phyloP scores from a whole-genome alignment of 2,888 invertebrate species.

The Metacarcinus magister region DNA sequence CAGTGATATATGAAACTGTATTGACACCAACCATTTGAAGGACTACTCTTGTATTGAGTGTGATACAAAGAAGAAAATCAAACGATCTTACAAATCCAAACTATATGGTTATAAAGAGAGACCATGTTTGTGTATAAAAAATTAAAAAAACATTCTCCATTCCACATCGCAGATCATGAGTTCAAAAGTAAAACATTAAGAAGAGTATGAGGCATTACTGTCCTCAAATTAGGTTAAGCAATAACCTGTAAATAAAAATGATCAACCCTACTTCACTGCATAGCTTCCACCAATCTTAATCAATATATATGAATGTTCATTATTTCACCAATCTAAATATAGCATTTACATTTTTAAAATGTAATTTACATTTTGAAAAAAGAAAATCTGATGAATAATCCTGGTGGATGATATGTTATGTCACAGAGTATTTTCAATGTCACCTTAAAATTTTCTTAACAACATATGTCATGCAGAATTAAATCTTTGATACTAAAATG shows the following conservation, averaged over 20 bases:
- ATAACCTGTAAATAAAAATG: constrained; percentile 40
- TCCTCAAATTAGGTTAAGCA: not conserved
- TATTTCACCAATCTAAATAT: not conserved
- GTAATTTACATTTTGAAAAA: not conserved
- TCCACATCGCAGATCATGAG: constrained; percentile 57
- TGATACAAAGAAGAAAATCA: constrained; percentile 35
- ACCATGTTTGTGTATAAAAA: constrained; percentile 30
- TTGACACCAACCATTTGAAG: constrained; percentile 50
- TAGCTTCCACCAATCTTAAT: not conserved
- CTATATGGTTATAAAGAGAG: constrained; percentile 8
- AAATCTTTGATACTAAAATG: not conserved
- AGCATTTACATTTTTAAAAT: not conserved
- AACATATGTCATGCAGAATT: not conserved
- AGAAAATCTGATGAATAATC: not conserved
- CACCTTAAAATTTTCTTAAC: not conserved
- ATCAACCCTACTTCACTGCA: constrained; percentile 46
- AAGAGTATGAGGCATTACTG: constrained; percentile 50
- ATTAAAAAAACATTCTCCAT: constrained; percentile 50
- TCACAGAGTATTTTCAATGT: constrained; percentile 20
- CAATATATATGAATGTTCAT: not conserved
- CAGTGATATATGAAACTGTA: constrained; percentile 11
- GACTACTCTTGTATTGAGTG: constrained; percentile 37
- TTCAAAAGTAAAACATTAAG: constrained; percentile 51
- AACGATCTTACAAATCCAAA: constrained; percentile 2
- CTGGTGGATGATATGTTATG: constrained; percentile 46